Evolutionary conservation across 2,888 invertebrate species (phyloP).

Genomic region (Phorcus lineatus): DNA sequence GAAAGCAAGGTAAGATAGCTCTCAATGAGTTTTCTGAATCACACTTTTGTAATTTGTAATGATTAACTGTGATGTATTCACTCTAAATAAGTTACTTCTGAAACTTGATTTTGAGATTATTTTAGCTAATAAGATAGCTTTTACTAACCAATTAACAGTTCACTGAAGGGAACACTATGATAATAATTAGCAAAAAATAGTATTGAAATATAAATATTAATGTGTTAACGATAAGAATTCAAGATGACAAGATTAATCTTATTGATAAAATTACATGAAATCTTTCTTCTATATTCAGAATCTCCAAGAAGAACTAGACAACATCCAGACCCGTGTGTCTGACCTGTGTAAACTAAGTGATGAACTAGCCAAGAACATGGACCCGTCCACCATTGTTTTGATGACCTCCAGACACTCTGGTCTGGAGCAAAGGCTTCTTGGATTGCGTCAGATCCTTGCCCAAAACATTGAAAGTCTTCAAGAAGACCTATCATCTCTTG

Average conservation of each 20-base stretch:
- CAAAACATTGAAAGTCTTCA: constrained; percentile 58
- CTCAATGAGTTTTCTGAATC: no score
- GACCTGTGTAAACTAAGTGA: constrained; percentile 77
- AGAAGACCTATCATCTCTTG: constrained; percentile 58
- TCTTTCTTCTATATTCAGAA: constrained; percentile 54
- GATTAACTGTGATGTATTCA: not conserved
- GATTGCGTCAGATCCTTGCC: constrained; percentile 60
- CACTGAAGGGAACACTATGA: no score
- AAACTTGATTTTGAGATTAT: no score
- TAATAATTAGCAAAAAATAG: no score
- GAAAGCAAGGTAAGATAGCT: constrained; percentile 55
- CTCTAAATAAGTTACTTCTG: no score
- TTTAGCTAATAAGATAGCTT: no score
- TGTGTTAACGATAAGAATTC: no score
- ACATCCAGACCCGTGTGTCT: constrained; percentile 58
- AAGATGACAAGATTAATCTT: not conserved
- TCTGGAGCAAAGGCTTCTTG: constrained; percentile 64
- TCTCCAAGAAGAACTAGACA: constrained; percentile 63
- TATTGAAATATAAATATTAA: no score
- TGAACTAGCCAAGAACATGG: constrained; percentile 65
- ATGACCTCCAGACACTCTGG: constrained; percentile 65
- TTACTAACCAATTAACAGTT: no score
- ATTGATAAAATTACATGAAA: not conserved
- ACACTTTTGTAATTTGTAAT: not conserved
- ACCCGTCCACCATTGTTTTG: constrained; percentile 62